Evolutionary conservation across 2,797 vertebrate genomes (phyloP), one percentile per base, ranked within the genome.

Genomic region (Luscinia luscinia): DNA sequence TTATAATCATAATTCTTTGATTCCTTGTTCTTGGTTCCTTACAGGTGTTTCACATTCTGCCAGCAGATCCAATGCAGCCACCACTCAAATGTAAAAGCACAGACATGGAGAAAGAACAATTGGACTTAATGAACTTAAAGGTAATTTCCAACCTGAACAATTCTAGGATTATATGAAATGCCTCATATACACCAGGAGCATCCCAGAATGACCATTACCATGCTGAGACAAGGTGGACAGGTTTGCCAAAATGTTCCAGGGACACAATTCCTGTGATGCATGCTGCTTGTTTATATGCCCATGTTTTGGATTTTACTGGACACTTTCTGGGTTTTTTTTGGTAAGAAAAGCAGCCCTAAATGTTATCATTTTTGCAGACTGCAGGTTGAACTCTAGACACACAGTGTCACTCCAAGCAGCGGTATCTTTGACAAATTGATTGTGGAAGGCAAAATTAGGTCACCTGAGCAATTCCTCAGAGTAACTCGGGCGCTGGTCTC

Each of bases 361-460:
- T 21, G 23, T 45, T 51, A 9, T 14, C 16, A 11, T 2, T 15
- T 49, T 41, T 36, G 22, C 52, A 15, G 11, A 12, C 26, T 32
- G 18, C 17, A 27, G 20, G 48, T 32, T 69, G 15, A 36, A 30
- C 15, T 27, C 55, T 1, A 23, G 38, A 41, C 9, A 48, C 61
- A 49, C 15, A 30, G 15, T 21, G 43, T 15, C 34, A 27, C 7
- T 79, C 46, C 30, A 26, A 38, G 52, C 2, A 36, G 41, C 9
- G 30, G 9, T 19, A 49, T 45, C 69, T 62, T 61, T 17, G n/a
- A 40, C 24, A 40, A 36, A 41, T 7, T 27, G 32, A 43, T 61
- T 5, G 20, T n/a, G 28, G 32, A 72, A 91, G 26, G 51, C n/a
- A 8, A 92, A 96, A 82, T 66, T 15, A 91, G 91, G 92, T 85